Evolutionary conservation across 53 echinoderm and acorn worm genomes (phyloP).

Genomic region (Patiria pectinifera): DNA sequence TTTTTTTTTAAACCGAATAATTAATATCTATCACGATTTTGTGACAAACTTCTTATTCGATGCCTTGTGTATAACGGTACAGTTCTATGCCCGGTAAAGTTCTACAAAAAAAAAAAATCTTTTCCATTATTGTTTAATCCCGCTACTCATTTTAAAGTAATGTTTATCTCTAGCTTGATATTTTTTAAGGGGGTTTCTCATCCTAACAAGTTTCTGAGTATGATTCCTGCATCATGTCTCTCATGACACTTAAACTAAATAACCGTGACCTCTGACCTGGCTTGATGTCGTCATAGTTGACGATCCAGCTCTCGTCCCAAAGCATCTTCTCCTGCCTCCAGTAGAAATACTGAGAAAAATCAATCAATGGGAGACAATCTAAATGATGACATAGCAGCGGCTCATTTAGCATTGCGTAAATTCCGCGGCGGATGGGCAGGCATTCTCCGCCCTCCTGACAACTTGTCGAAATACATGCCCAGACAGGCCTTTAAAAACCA

Average conservation of each 20-base stretch:
- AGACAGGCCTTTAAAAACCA: not conserved
- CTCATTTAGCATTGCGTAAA: slow-evolving; percentile 4
- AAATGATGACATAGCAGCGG: slow-evolving; percentile 1
- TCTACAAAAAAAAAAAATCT: too few relatives aligned
- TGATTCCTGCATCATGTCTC: not conserved
- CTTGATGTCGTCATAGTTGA: slow-evolving; percentile 89
- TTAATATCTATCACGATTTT: too few relatives aligned
- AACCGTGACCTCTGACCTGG: slow-evolving; percentile 79
- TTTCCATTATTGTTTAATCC: too few relatives aligned
- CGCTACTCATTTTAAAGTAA: too few relatives aligned
- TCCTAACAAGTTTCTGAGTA: too few relatives aligned
- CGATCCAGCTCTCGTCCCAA: slow-evolving; percentile 98
- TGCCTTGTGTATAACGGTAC: not conserved
- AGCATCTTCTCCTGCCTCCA: slow-evolving; percentile 97
- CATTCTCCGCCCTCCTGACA: not conserved
- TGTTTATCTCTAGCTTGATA: too few relatives aligned
- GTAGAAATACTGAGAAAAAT: slow-evolving; percentile 88
- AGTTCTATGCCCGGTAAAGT: not conserved
- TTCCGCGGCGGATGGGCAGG: not conserved
- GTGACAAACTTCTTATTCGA: not conserved
- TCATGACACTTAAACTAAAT: not conserved
- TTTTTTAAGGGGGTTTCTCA: too few relatives aligned
- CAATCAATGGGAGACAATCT: slow-evolving; percentile 14
- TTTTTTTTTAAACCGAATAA: too few relatives aligned
- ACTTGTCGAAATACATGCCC: slow-evolving; percentile 1